Conservation (phyloP, 1,140 invertebrate genomes). For the Drosophila lini region DNA sequence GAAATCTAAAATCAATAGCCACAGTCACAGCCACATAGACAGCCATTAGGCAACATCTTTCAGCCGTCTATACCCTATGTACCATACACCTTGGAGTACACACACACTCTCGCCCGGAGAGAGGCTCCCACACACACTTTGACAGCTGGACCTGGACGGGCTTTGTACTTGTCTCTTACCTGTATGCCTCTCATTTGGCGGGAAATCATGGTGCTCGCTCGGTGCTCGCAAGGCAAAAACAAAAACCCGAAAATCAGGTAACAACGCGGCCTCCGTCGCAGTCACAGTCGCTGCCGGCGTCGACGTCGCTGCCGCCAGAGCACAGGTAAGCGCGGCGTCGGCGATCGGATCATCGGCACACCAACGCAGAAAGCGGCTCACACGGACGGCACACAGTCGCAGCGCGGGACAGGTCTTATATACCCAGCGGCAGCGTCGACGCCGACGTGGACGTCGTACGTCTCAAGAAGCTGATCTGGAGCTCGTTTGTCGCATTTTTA, state of each 20-base stretch:
- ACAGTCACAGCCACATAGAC: slow-evolving; percentile 41
- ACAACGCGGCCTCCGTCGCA: slow-evolving; percentile 46
- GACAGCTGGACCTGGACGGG: slow-evolving; percentile 21
- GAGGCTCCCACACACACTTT: slow-evolving; percentile 27
- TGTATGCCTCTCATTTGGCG: slow-evolving; percentile 77
- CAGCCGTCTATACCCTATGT: slow-evolving; percentile 41
- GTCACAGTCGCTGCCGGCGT: slow-evolving; percentile 10
- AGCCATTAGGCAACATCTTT: slow-evolving; percentile 73
- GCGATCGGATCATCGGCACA: slow-evolving; percentile 72
- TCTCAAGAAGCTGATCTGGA: slow-evolving; percentile 82
- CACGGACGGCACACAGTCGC: slow-evolving; percentile 15
- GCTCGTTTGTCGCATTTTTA: slow-evolving; percentile 83
- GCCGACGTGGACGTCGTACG: slow-evolving; percentile 37
- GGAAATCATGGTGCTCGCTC: slow-evolving; percentile 70
- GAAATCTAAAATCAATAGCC: slow-evolving; percentile 78
- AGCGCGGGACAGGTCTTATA: slow-evolving; percentile 51
- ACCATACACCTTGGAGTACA: slow-evolving; percentile 58
- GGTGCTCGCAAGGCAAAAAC: slow-evolving; percentile 53
- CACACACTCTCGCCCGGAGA: slow-evolving; percentile 21
- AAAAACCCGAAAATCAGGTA: slow-evolving; percentile 83
- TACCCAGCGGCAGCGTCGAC: slow-evolving; percentile 48
- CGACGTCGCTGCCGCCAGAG: slow-evolving; percentile 5
- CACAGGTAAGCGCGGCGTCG: slow-evolving; percentile 62
- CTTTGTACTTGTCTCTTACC: slow-evolving; percentile 67
- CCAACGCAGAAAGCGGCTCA: slow-evolving; percentile 63